Percentiles rank a stretch among this genome's conserved stretches.
phyloP scores from a whole-genome alignment of 2,888 invertebrate species.

The Melitaea athalia region DNA sequence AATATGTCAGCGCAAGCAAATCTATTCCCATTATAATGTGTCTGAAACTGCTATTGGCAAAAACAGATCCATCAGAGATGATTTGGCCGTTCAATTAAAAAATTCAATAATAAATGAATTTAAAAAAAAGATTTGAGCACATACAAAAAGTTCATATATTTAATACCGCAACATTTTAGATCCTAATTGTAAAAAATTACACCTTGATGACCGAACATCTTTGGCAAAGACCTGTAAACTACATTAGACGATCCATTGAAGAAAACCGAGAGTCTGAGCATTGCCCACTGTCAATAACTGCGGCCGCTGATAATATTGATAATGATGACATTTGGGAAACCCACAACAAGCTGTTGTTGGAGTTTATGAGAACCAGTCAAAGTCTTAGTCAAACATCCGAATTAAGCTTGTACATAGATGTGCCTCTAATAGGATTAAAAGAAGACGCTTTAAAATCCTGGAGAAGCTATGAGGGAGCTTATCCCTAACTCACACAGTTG shows the following conservation, averaged over 20 bases:
- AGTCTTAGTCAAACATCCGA: too few species aligned
- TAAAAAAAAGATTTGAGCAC: too few species aligned
- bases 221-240: conserved; percentile 37
- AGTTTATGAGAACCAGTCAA: conserved; percentile 40
- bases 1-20: conserved; percentile 47
- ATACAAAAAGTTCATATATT: too few species aligned
- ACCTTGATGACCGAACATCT: conserved; percentile 17
- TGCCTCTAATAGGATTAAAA: too few species aligned
- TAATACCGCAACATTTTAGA: conserved; percentile 24
- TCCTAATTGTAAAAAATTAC: conserved; percentile 43
- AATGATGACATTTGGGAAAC: conserved; percentile 42
- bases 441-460: too few species aligned
- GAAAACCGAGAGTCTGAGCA: conserved; percentile 40
- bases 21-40: conserved; percentile 48
- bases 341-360: conserved; percentile 42
- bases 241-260: conserved; percentile 41
- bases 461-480: too few species aligned
- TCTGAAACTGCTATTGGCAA: too few species aligned
- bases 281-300: conserved; percentile 34
- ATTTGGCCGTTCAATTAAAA: too few species aligned
- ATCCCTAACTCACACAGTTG: too few species aligned
- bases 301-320: conserved; percentile 39
- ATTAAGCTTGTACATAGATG: too few species aligned
- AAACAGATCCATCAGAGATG: too few species aligned
- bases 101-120: too few species aligned